Base-by-base conservation (phyloP, 2,888 invertebrate species). In the Melipona beecheii region DNA sequence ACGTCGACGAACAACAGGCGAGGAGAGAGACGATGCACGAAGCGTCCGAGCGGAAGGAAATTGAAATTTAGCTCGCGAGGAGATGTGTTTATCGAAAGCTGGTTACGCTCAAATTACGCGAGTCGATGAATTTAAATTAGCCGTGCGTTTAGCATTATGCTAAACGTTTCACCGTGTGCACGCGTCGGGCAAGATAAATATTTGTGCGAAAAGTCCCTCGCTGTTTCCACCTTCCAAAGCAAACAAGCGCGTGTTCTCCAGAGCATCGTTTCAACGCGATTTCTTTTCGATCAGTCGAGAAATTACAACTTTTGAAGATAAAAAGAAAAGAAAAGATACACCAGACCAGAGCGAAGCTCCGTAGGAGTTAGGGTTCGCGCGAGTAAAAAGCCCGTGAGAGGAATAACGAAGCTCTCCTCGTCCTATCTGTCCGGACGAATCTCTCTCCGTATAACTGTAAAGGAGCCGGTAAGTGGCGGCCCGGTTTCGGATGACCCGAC, bases 371-470 rank as follows among this genome's bases (percentile, higher is more conserved):
- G 82, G 58, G 66, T 58, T 75, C 75, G 71, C 75, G 71, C 54
- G 11, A 43, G 43, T 43, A 9, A 43, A 43, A 43, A 43, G 54
- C 15, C 17, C 79, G 85, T 73, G 84, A 70, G 66, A 49, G 54
- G 85, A 84, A 85, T 85, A 85, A 78, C 74, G 81, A 84, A 71
- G 54, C 75, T 83, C 73, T 56, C 24, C 64, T 62, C 79, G 50
- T 66, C 75, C 52, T 88, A 88, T 88, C 89, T 78, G 58, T 13
- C 50, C 58, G 60, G 69, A 11, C 71, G 84, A 81, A 90, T 84
- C 89, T 90, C 85, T 58, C 9, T 43, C 1, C 76, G 89, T 85
- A 86, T 92, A 93, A 93, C 91, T 91, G 92, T 93, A 91, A 92
- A 93, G 87, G 80, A 89, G 81, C 80, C 85, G 9, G 83, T 78